Conservation (phyloP, 2,797 vertebrate genomes). For the Erpetoichthys calabaricus region DNA sequence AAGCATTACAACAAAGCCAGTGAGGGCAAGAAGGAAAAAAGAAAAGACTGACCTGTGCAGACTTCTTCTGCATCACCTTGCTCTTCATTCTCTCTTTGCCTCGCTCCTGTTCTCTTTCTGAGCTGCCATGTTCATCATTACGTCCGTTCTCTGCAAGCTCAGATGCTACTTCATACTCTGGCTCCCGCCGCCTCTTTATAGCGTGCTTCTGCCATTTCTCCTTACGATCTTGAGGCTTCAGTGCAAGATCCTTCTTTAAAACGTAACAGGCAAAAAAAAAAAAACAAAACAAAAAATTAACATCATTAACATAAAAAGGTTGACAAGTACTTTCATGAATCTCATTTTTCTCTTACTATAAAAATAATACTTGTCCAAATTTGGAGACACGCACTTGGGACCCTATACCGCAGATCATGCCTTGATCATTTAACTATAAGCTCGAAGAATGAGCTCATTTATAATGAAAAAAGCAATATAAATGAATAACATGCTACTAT, state of each 20-base stretch:
- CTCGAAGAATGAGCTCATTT: too few species aligned
- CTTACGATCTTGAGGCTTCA: constrained; percentile 78
- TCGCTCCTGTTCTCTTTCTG: constrained; percentile 66
- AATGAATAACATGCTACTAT: too few species aligned
- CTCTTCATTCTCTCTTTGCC: constrained; percentile 74
- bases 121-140: constrained; percentile 55
- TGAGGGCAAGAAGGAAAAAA: background rate
- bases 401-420: too few species aligned
- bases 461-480: too few species aligned
- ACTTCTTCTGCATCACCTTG: constrained; percentile 77
- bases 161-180: constrained; percentile 61
- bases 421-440: too few species aligned
- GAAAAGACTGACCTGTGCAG: constrained; percentile 66
- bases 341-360: too few species aligned
- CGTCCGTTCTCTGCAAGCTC: constrained; percentile 75
- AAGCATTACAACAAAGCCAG: too few species aligned
- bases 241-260: constrained; percentile 67
- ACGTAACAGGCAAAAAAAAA: background rate
- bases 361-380: too few species aligned
- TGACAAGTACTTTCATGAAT: too few species aligned
- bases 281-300: too few species aligned
- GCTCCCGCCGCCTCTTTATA: constrained; percentile 65
- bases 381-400: too few species aligned
- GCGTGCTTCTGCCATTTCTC: constrained; percentile 63
- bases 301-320: too few species aligned